Percentiles rank a stretch among this genome's conserved stretches.
Conservation (phyloP, 2,888 invertebrate genomes). For the Oeneis ivallda region DNA sequence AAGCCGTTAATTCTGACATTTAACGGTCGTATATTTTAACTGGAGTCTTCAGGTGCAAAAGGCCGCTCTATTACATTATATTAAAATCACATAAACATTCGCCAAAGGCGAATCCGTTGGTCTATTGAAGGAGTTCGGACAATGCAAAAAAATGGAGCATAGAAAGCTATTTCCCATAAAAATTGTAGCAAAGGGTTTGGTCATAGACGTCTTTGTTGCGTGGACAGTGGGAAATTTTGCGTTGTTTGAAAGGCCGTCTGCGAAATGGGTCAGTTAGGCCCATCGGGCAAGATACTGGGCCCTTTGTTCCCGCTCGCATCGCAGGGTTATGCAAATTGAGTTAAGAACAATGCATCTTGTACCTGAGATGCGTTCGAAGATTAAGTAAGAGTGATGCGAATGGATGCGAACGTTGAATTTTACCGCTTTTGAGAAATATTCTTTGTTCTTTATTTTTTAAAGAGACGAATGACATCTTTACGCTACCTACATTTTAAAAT, state of each 20-base stretch:
- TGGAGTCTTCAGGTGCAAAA: slow-evolving; percentile 50
- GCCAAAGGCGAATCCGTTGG: slow-evolving; percentile 72
- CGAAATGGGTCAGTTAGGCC: slow-evolving; percentile 74
- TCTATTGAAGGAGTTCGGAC: slow-evolving; percentile 61
- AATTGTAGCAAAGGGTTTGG: slow-evolving; percentile 72
- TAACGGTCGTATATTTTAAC: slow-evolving; percentile 64
- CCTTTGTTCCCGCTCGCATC: slow-evolving; percentile 59
- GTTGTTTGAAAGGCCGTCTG: slow-evolving; percentile 56
- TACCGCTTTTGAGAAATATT: slow-evolving; percentile 26
- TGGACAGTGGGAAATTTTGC: slow-evolving; percentile 78
- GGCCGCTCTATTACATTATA: slow-evolving; percentile 62
- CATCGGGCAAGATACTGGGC: slow-evolving; percentile 54
- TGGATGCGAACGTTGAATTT: slow-evolving; percentile 32
- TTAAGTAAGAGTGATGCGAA: slow-evolving; percentile 38
- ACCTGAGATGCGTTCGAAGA: slow-evolving; percentile 52
- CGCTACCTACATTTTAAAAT: background rate
- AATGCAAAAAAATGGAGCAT: slow-evolving; percentile 80
- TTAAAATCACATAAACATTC: slow-evolving; percentile 70
- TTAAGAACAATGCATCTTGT: slow-evolving; percentile 54
- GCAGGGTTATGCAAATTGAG: slow-evolving; percentile 73
- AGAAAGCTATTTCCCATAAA: slow-evolving; percentile 77
- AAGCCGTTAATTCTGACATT: slow-evolving; percentile 47
- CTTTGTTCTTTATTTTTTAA: slow-evolving; percentile 19
- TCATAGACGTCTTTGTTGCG: slow-evolving; percentile 66
- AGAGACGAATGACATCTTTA: slow-evolving; percentile 1